phyloP scores from a whole-genome alignment of 64 coral and sea anemone genomes.

The Hydrozoanthus tunicans region DNA sequence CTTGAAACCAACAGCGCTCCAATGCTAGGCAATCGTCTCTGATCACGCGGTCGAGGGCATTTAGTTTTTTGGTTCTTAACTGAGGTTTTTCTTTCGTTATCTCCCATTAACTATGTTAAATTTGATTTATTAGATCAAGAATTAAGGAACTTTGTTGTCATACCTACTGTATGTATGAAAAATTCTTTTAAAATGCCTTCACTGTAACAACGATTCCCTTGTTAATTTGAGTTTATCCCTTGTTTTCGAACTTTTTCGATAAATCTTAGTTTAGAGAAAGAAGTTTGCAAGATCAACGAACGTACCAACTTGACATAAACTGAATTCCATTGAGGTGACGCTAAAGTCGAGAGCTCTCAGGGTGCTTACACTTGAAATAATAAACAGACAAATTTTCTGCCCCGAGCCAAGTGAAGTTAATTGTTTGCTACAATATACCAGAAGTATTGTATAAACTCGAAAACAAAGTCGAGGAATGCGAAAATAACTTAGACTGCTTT shows the following conservation, averaged over 20 bases:
- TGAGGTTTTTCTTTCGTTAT: too few relatives aligned
- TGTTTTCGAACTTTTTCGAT: background rate
- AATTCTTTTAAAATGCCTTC: too few relatives aligned
- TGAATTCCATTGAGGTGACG: constrained; percentile 1
- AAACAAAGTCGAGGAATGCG: background rate
- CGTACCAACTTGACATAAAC: constrained; percentile 3
- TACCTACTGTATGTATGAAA: too few relatives aligned
- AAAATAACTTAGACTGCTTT: background rate
- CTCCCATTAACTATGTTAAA: too few relatives aligned
- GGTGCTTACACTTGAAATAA: background rate
- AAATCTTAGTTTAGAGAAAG: background rate
- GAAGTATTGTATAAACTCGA: background rate
- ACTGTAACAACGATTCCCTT: too few relatives aligned
- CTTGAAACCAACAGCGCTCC: background rate
- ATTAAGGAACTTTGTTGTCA: too few relatives aligned
- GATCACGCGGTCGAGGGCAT: background rate
- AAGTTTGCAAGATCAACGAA: background rate
- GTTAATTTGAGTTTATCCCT: too few relatives aligned
- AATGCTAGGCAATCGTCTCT: background rate
- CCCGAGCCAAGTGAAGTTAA: background rate
- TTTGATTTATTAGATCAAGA: too few relatives aligned
- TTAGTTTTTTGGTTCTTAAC: too few relatives aligned
- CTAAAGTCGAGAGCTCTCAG: background rate
- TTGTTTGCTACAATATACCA: background rate
- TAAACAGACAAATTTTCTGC: background rate